Conservation (phyloP, 2,888 invertebrate genomes). For the Patella pellucida region DNA sequence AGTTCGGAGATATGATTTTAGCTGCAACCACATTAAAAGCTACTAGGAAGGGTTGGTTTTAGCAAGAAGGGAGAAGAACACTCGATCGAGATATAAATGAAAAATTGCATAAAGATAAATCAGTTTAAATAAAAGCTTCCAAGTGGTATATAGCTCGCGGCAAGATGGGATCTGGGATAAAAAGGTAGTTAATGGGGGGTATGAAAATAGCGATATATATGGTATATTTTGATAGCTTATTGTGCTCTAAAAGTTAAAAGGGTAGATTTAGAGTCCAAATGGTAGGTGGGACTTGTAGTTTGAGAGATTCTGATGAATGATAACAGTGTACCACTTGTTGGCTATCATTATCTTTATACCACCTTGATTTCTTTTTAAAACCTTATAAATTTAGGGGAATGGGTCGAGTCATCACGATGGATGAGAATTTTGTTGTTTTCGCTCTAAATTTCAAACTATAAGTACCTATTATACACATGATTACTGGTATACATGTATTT, state of each 20-base stretch:
- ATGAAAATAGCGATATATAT: constrained; percentile 3
- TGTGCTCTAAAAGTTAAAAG: not conserved
- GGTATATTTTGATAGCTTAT: constrained; percentile 1
- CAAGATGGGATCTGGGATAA: not conserved
- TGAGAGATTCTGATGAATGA: not conserved
- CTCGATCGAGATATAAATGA: not conserved
- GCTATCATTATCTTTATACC: too few relatives aligned
- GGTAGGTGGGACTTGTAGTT: constrained; percentile 2
- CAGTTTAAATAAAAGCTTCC: not conserved
- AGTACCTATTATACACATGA: too few relatives aligned
- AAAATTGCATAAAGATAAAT: constrained; percentile 5
- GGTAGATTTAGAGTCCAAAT: constrained; percentile 1
- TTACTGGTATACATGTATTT: too few relatives aligned
- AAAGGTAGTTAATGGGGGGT: not conserved
- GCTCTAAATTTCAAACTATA: too few relatives aligned
- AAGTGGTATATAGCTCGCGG: not conserved
- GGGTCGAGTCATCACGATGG: too few relatives aligned
- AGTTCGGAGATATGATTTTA: not conserved
- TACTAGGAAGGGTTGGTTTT: too few relatives aligned
- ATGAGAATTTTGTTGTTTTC: too few relatives aligned
- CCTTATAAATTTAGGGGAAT: too few relatives aligned
- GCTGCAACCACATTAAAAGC: too few relatives aligned
- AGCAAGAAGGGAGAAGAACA: not conserved
- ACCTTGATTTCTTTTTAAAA: too few relatives aligned
- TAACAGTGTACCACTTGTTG: not conserved